phyloP scores from a whole-genome alignment of 2,797 vertebrate genomes.

The Crenichthys baileyi region DNA sequence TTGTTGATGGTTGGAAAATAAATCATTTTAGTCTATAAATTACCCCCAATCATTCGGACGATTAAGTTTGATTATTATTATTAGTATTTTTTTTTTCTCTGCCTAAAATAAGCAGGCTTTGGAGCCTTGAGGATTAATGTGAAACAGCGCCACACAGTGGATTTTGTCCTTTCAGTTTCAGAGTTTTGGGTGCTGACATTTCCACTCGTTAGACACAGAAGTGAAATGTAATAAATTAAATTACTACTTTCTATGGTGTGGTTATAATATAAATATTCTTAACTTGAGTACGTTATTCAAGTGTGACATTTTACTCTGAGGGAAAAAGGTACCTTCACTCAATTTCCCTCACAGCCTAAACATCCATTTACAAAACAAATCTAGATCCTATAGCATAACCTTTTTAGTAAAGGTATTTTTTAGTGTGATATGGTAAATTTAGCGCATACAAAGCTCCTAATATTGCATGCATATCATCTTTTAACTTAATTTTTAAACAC shows the following conservation, averaged over 20 bases:
- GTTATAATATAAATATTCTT: background rate
- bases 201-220: background rate
- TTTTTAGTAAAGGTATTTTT: no score
- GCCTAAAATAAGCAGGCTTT: background rate
- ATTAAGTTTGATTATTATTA: background rate
- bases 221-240: background rate
- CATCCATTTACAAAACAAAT: background rate
- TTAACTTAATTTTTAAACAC: background rate
- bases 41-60: background rate
- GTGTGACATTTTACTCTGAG: background rate
- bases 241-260: background rate
- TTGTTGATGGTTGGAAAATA: background rate
- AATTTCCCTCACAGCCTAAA: background rate
- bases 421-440: no score
- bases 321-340: background rate
- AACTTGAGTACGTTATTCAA: background rate
- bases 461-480: background rate
- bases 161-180: no score
- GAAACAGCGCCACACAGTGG: background rate
- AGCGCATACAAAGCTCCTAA: no score
- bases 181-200: background rate
- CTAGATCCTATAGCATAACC: background rate
- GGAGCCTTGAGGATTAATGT: background rate
- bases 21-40: background rate
- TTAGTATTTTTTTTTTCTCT: background rate